phyloP scores from a whole-genome alignment of 2,113 vertebrate species.

The Oriolus oriolus region DNA sequence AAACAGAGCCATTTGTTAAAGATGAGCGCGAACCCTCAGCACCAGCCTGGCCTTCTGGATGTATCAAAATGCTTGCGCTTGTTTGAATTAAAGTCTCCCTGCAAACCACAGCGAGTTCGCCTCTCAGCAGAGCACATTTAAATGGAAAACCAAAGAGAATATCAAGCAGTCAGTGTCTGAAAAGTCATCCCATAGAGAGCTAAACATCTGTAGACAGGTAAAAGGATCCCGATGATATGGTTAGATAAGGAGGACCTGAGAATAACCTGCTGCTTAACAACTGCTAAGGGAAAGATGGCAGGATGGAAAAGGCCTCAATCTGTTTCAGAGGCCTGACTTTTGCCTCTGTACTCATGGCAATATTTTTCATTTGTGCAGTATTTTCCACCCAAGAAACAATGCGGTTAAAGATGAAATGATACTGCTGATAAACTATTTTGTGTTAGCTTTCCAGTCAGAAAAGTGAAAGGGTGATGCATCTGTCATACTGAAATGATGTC shows the following conservation, averaged over 20 bases:
- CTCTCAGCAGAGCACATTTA: background rate
- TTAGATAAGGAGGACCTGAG: background rate
- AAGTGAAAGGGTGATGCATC: slow-evolving; percentile 14
- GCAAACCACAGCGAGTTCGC: background rate
- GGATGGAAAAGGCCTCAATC: background rate
- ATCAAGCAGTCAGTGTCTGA: background rate
- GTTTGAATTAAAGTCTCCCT: background rate
- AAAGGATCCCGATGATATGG: background rate
- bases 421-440: background rate
- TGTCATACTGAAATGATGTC: slow-evolving; percentile 31
- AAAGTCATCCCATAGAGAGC: background rate
- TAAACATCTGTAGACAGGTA: background rate
- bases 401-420: background rate
- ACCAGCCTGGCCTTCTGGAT: background rate
- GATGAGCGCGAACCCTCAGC: background rate
- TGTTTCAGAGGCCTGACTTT: background rate
- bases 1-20: background rate
- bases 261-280: background rate
- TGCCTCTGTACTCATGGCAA: background rate
- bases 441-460: background rate
- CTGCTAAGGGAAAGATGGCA: background rate
- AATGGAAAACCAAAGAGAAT: background rate
- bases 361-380: background rate
- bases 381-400: background rate
- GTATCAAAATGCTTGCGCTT: background rate